Percentiles rank a stretch among this genome's conserved stretches.
phyloP scores from a whole-genome alignment of 2,113 vertebrate species.

The Typhlomys cinereus region DNA sequence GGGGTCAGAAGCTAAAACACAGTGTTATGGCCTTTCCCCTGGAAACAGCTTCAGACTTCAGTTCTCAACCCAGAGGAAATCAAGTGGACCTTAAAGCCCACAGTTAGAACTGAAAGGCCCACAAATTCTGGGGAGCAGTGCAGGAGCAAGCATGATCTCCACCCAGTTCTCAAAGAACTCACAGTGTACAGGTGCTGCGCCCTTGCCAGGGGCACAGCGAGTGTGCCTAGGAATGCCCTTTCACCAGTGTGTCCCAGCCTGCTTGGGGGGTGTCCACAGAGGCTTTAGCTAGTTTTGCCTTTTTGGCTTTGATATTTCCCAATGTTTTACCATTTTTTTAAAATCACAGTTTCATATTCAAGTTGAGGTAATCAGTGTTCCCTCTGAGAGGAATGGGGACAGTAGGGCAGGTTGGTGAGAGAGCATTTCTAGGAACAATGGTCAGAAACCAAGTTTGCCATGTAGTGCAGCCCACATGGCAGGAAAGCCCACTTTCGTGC shows the following conservation, averaged over 20 bases:
- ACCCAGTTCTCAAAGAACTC: slow-evolving; percentile 86
- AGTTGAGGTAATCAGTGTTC: slow-evolving; percentile 89
- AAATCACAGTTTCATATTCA: slow-evolving; percentile 89
- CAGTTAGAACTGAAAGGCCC: background rate
- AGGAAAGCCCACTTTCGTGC: slow-evolving; percentile 12
- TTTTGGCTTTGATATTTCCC: slow-evolving; percentile 80
- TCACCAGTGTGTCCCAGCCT: slow-evolving; percentile 88
- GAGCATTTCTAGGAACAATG: slow-evolving; percentile 81
- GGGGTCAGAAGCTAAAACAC: slow-evolving; percentile 58
- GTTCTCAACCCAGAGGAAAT: background rate
- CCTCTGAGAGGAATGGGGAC: slow-evolving; percentile 81
- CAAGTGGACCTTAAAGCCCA: background rate
- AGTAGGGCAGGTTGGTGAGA: slow-evolving; percentile 94
- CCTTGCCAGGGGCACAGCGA: slow-evolving; percentile 73
- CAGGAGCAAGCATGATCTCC: background rate
- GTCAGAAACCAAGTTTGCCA: slow-evolving; percentile 66
- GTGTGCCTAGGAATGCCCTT: slow-evolving; percentile 86
- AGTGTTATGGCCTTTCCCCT: slow-evolving; percentile 80
- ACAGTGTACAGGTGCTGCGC: slow-evolving; percentile 75
- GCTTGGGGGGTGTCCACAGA: background rate
- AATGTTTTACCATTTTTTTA: slow-evolving; percentile 70
- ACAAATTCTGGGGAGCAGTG: background rate
- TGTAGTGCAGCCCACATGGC: slow-evolving; percentile 76
- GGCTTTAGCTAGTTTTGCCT: slow-evolving; percentile 80
- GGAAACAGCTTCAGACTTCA: background rate